Evolutionary conservation across 1,140 invertebrate genomes (phyloP).

Genomic region (Nephila pilipes): DNA sequence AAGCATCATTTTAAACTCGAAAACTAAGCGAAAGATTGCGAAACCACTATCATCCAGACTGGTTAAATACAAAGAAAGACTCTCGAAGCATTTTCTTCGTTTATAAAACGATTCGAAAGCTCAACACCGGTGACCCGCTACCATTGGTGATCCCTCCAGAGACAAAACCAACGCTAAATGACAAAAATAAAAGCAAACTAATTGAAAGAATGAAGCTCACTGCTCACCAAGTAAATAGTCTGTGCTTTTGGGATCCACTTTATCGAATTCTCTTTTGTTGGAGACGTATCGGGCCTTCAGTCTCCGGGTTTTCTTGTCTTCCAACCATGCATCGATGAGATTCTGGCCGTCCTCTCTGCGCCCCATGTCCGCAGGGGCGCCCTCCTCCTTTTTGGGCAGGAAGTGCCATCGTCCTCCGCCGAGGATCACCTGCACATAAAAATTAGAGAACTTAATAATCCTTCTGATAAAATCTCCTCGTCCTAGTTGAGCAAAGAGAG

Average conservation of each 20-base stretch:
- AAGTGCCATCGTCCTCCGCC: slow-evolving; percentile 82
- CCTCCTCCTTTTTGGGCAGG: slow-evolving; percentile 78
- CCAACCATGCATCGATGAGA: slow-evolving; percentile 86
- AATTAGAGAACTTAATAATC: background rate
- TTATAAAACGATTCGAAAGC: background rate
- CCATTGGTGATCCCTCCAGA: background rate
- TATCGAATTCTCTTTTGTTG: slow-evolving; percentile 74
- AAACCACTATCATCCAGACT: too few species aligned
- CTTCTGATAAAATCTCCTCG: background rate
- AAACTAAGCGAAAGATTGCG: too few species aligned
- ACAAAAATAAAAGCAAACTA: background rate
- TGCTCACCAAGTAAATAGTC: slow-evolving; percentile 77
- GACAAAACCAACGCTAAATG: background rate
- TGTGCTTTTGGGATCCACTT: slow-evolving; percentile 77
- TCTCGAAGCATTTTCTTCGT: background rate
- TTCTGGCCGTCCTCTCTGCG: slow-evolving; percentile 87
- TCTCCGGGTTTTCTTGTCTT: slow-evolving; percentile 77
- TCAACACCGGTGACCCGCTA: background rate
- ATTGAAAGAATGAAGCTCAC: background rate
- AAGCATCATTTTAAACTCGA: too few species aligned
- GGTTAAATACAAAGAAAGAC: too few species aligned
- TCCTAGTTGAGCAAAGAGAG: too few species aligned
- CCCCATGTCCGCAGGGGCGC: slow-evolving; percentile 80
- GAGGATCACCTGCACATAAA: slow-evolving; percentile 74
- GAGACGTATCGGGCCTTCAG: slow-evolving; percentile 79